Percentiles rank a stretch among this genome's conserved stretches.
phyloP scores from a whole-genome alignment of 2,797 vertebrate genomes.

The Thunnus albacares region DNA sequence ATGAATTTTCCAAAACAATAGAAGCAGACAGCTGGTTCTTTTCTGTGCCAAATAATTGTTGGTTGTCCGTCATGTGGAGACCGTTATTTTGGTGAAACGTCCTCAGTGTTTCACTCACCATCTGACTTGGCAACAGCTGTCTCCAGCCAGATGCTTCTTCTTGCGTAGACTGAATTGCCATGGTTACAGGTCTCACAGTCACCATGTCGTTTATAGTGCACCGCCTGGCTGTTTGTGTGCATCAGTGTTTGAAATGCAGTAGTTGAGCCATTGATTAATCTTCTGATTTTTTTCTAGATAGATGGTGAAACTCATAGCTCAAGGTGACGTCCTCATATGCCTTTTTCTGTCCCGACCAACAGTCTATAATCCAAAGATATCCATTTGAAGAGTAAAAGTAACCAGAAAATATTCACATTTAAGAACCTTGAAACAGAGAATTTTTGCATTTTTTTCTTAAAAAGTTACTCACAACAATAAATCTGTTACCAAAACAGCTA shows the following conservation, averaged over 20 bases:
- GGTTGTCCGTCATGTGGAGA: conserved; percentile 4
- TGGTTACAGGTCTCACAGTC: not conserved
- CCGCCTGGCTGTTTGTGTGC: not conserved
- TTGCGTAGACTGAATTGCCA: not conserved
- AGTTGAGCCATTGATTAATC: too few relatives aligned
- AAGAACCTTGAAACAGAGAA: too few relatives aligned
- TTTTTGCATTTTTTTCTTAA: too few relatives aligned
- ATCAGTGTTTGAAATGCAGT: not conserved
- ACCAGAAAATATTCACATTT: too few relatives aligned
- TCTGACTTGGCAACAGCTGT: not conserved
- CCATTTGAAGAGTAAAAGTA: too few relatives aligned
- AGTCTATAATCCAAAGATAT: too few relatives aligned
- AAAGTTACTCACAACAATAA: too few relatives aligned
- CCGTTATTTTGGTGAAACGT: not conserved
- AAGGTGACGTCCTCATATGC: too few relatives aligned
- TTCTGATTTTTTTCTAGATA: too few relatives aligned
- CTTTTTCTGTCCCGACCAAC: too few relatives aligned
- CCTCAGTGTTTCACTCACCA: not conserved
- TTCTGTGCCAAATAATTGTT: not conserved
- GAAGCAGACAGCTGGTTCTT: not conserved
- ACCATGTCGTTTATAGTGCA: not conserved
- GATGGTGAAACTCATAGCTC: too few relatives aligned
- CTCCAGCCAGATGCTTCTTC: not conserved
- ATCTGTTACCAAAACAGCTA: too few relatives aligned
- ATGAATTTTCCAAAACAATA: not conserved